phyloP scores from a whole-genome alignment of 2,113 vertebrate species.

The Lampris incognitus region DNA sequence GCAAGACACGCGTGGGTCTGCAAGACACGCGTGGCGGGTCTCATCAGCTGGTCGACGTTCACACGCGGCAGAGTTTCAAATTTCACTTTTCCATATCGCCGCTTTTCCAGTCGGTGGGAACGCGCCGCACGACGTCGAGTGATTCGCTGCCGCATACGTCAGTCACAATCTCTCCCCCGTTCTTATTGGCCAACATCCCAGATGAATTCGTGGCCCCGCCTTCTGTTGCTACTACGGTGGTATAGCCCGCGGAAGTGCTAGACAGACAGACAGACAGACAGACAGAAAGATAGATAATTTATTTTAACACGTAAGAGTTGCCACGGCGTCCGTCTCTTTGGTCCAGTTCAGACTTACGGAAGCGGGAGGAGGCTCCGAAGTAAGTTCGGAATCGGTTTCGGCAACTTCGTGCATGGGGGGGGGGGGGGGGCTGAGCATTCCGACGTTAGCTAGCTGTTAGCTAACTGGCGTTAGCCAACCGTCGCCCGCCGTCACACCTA shows the following conservation, averaged over 20 bases:
- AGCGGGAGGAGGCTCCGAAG: constrained; percentile 25
- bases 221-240: rapidly evolving
- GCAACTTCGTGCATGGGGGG: not conserved
- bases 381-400: not conserved
- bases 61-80: constrained; percentile 58
- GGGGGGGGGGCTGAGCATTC: not conserved
- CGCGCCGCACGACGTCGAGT: rapidly evolving
- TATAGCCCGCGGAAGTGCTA: constrained; percentile 71
- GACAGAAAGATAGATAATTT: not conserved
- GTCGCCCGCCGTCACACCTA: no score
- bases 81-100: constrained; percentile 49
- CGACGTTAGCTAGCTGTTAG: constrained; percentile 51
- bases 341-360: constrained; percentile 1
- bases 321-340: not conserved
- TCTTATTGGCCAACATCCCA: constrained; percentile 55
- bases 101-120: not conserved
- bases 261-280: no score
- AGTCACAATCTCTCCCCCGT: not conserved
- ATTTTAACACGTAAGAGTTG: constrained; percentile 7
- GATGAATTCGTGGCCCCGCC: constrained; percentile 1
- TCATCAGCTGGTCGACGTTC: constrained; percentile 61
- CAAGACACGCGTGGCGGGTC: not conserved
- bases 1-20: constrained; percentile 9
- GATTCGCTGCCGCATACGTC: constrained; percentile 50
- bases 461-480: constrained; percentile 54